phyloP scores from a whole-genome alignment of 53 echinoderm and acorn worm genomes.

The Glandiceps talaboti region DNA sequence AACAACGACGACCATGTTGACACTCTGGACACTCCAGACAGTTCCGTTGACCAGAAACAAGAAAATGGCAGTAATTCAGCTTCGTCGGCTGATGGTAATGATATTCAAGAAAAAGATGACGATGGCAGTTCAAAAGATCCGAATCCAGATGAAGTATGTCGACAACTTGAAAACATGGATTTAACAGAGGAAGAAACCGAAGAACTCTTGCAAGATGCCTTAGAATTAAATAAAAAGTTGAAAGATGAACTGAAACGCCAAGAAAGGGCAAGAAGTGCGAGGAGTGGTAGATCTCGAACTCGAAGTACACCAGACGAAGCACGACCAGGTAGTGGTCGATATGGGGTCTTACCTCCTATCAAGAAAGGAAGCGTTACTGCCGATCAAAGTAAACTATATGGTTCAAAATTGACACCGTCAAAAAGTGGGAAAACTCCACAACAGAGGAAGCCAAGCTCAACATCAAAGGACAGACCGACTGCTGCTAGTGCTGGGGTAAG shows the following conservation, averaged over 20 bases:
- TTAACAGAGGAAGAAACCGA: slow-evolving; percentile 19
- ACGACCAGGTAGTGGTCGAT: slow-evolving; percentile 8
- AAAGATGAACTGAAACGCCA: slow-evolving; percentile 23
- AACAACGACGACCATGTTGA: no score
- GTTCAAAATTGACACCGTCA: neutral
- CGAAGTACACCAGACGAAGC: neutral
- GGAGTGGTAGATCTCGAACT: neutral
- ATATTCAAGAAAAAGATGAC: neutral
- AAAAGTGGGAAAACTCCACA: slow-evolving; percentile 1
- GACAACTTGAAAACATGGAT: slow-evolving; percentile 15
- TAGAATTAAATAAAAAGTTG: slow-evolving; percentile 18
- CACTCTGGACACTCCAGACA: no score
- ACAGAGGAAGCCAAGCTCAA: neutral
- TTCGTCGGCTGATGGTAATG: neutral
- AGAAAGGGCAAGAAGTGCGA: slow-evolving; percentile 4
- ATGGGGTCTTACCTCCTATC: slow-evolving; percentile 19
- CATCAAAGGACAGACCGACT: neutral
- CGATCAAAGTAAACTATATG: slow-evolving; percentile 9
- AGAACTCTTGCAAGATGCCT: slow-evolving; percentile 15
- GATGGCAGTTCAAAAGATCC: no score
- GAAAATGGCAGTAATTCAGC: neutral
- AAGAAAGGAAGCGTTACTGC: slow-evolving; percentile 2
- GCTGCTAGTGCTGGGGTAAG: neutral
- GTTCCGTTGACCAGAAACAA: no score
- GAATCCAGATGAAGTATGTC: slow-evolving; percentile 13